Base-by-base conservation (phyloP, 2,113 vertebrate species). In the Nansenia antarctica region DNA sequence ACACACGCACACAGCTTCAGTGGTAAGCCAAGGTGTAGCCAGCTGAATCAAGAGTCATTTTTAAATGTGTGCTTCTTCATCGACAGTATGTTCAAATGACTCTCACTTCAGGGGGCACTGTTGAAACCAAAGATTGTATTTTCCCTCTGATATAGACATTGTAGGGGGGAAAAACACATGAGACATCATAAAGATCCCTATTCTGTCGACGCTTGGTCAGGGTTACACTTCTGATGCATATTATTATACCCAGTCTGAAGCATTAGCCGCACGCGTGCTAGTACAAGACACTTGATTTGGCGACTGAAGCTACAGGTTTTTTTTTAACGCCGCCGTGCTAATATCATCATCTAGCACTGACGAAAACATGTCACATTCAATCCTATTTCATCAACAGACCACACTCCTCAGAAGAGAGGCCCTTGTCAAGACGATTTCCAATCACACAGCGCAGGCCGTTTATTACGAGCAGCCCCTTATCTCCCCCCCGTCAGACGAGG, bases 371-470 rank as follows among this genome's bases (percentile, higher is more conserved):
- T 18, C 39, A 18, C 18, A 42, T 42, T 18, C 39, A 18, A 42
- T 18, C 39, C 39, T 42, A 18, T 42, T 42, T 42, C 14, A 42
- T 18, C 39, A 18, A 42, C 15, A 15, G 5, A 18, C 39, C 39
- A 15, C 18, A 15, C 39, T 18, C 39, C 14, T 42, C 39, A 42
- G 39, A 11, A 0, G 3, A 42, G 39, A 3, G 2, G 39, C 39
- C 18, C 14, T 84, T 80, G 81, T 83, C 72, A 70, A 82, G 80
- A 79, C 82, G 75, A 79, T 84, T 85, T 85, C 76, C 76, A 82
- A 79, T 85, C 79, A 79, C 12, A 58, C 55, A 58, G 29, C 49
- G 18, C 0, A n/a, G 32, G 68, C 65, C 79, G 69, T 83, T 88
- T 82, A 81, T 83, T 82, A 74, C 76, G 47, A 3, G 62, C 58